Base-by-base conservation (phyloP, 1,140 invertebrate species). In the Melitaea cinxia region DNA sequence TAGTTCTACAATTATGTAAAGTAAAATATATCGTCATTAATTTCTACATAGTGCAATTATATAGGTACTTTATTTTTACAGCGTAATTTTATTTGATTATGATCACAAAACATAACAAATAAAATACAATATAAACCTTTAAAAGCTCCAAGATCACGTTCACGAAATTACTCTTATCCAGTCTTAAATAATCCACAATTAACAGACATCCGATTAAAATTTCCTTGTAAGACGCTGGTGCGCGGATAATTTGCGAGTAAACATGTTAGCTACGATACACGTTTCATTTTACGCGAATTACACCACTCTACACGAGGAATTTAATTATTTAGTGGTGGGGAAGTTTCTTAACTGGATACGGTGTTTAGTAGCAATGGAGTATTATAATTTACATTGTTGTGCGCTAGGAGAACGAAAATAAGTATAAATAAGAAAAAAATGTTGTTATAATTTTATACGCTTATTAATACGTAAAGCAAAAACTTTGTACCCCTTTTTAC, bases 221-320 rank as follows among this genome's bases (percentile, higher is more conserved):
- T 66, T 52, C 35, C 63, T 59, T 56, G 58, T 60, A 67, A 67
- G 57, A 56, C 42, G 37, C 14, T 42, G 42, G 53, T 52, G 39
- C 67, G 60, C 39, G 64, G 53, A 69, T 82, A 80, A 83, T 80
- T 78, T 67, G 52, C 56, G 61, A 58, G 54, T 76, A 83, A 82
- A 78, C 69, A 82, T 65, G 73, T 80, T 82, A 82, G 39, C 65
- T 68, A 54, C 62, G 35, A 60, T 72, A 75, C 58, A 75, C 71
- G 73, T 57, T 82, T 75, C 80, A 79, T 88, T 88, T 87, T 84
- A 82, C 77, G 78, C 66, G 82, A 80, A 84, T 85, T 85, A 85
- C 80, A 82, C 84, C 85, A 86, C 82, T 83, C 81, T 71, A 70
- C 65, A 73, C 66, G 54, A 35, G 47, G 82, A 88, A 86, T 88